Evolutionary conservation across 2,797 vertebrate genomes (phyloP), one percentile per base, ranked within the genome.

Genomic region (Gymnopithys bicolor): DNA sequence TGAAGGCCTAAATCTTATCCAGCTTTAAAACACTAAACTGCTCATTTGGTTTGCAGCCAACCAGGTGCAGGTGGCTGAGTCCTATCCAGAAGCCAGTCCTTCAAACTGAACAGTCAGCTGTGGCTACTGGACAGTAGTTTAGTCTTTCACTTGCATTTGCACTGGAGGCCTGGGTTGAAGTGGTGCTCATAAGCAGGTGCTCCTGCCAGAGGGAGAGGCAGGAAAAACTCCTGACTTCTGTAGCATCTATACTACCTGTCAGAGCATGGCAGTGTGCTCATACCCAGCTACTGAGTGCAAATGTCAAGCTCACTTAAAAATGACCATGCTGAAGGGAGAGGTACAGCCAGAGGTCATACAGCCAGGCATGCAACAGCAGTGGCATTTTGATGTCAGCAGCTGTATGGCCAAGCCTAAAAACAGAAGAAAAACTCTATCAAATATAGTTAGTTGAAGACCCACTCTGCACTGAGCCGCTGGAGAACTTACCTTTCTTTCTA

Each of bases 121-220:
- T 64, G 45, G 28, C 32, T 79, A 24, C 17, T 15, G 43, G 33
- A 10, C 51, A 24, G 7, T 16, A 27, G 43, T 37, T 56, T 23
- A 58, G 5, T n/a, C 11, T 85, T 95, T 66, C 28, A 17, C 10
- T 62, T 52, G 16, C 5, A 8, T 75, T 66, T 67, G 9, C 52
- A 6, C 17, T 22, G 19, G 52, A 82, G 43, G 27, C 17, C 14
- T 48, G 19, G 2, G 4, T 67, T 18, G 6, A 82, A 82, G 35
- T 21, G 28, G 2, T 87, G 37, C 19, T 91, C 0, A 0, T 63
- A 41, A 45, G 25, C 11, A 64, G 30, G 16, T 64, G 41, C 62
- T 64, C 41, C 41, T 64, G 62, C 16, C 60, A 73, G 37, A 81
- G 19, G 30, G 19, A 8, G 17, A 69, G 43, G 10, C 17, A 79